Base-by-base conservation (phyloP, 2,113 vertebrate genomes). In the Podarcis cretensis region DNA sequence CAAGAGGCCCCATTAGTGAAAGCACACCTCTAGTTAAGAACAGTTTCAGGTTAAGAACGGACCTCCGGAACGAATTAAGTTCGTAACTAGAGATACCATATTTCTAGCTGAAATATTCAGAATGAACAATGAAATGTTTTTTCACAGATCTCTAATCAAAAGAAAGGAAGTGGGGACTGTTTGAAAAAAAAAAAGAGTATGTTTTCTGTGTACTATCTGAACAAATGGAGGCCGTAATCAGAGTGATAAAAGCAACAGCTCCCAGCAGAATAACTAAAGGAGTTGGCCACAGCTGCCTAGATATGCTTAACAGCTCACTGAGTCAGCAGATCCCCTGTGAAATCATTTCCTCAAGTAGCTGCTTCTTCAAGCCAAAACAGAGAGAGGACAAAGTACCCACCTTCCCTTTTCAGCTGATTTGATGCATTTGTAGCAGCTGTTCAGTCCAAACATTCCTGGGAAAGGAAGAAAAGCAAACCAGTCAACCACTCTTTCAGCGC, bases 251-350 rank as follows among this genome's bases (percentile, higher is more conserved):
- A 32, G 59, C 68, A 75, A 66, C 30, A 81, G 71, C 32, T 83
- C 79, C 76, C 86, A 92, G 75, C 37, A 35, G 73, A 63, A 23
- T 59, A 85, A 89, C n/a, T 81, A 23, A 8, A 30, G 21, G 9
- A 2, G 0, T 0, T 37, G 73, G 37, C 13, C n/a, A 77, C 73
- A 84, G 65, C 73, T 88, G 57, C 77, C 83, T 85, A 90, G 73
- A 69, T 43, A 30, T 68, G 35, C 16, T 84, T 71, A 54, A 54
- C 80, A 89, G 57, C 89, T 89, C 74, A 88, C 65, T 89, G 85
- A 89, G 83, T 95, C 85, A 94, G 85, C 88, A 92, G 86, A 89
- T 91, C 93, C 84, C 86, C 73, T n/a, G 82, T 89, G 57, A 89
- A 86, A 92, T 86, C 2, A 8, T 20, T 30, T 90, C 80, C 65